A percentile compares a stretch with the other conserved stretches of the same genome.
Conservation (phyloP, 2,888 invertebrate species). For the Heliconius charithonia region DNA sequence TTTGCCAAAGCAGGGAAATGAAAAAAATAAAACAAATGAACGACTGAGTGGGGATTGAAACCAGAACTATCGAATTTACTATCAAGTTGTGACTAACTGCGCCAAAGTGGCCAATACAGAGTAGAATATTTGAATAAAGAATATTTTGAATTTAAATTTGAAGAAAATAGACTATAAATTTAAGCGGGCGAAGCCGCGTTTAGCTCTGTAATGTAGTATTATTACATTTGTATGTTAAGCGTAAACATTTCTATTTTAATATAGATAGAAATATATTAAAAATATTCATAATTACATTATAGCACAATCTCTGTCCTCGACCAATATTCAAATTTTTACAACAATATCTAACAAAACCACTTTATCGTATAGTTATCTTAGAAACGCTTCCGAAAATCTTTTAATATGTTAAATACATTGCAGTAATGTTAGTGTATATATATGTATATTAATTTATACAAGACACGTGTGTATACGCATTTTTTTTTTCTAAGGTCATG, state of each 20-base stretch:
- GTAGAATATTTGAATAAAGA: too few species aligned
- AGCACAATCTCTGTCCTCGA: not conserved
- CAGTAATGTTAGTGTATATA: not conserved
- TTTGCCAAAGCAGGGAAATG: too few species aligned
- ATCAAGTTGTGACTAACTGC: too few species aligned
- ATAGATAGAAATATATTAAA: not conserved
- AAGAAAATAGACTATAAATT: too few species aligned
- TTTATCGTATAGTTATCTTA: not conserved
- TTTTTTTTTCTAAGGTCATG: slow-evolving; percentile 2
- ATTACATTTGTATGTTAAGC: too few species aligned
- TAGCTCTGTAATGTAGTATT: too few species aligned
- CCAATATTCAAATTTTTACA: not conserved
- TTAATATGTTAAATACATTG: not conserved
- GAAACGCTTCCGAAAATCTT: not conserved
- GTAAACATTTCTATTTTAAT: not conserved
- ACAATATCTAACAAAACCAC: not conserved
- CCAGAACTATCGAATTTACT: too few species aligned
- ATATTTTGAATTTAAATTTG: too few species aligned
- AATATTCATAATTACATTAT: not conserved
- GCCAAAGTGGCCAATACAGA: too few species aligned
- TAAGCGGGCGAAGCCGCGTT: too few species aligned
- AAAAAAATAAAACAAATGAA: too few species aligned
- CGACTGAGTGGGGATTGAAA: too few species aligned
- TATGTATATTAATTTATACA: slow-evolving; percentile 1
- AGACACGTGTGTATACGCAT: not conserved